Evolutionary conservation across 2,113 vertebrate species (phyloP).

Genomic region (Meleagris gallopavo): DNA sequence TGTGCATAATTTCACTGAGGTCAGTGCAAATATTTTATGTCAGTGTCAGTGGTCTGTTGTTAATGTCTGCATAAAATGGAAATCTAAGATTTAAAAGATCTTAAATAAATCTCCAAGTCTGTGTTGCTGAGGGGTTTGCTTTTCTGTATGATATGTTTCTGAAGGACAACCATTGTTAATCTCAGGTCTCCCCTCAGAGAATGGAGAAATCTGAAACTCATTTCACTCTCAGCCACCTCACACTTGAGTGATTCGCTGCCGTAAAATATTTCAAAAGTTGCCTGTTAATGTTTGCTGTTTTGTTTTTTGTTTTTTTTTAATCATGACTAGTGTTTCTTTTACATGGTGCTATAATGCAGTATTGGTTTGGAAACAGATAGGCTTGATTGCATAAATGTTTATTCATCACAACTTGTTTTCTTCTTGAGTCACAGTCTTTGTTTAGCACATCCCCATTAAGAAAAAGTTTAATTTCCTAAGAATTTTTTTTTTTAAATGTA

Average conservation of each 20-base stretch:
- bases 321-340: background rate
- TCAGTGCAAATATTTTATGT: conserved; percentile 13
- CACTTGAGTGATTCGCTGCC: background rate
- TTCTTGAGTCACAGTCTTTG: background rate
- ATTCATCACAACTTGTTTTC: conserved; percentile 5
- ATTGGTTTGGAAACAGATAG: conserved; percentile 3
- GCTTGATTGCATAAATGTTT: background rate
- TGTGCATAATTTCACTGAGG: conserved; percentile 21
- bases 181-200: background rate
- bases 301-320: background rate
- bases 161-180: background rate
- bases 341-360: background rate
- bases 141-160: conserved; percentile 9
- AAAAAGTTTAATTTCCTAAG: conserved; percentile 28
- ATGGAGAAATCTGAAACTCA: background rate
- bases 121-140: conserved; percentile 6
- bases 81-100: background rate
- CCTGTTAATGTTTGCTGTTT: background rate
- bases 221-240: background rate
- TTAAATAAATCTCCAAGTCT: conserved; percentile 35
- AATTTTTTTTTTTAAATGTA: conserved; percentile 37
- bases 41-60: background rate
- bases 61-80: conserved; percentile 24
- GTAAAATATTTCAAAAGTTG: background rate
- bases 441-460: background rate